phyloP scores from a whole-genome alignment of 2,113 vertebrate genomes.

The Ovis canadensis region DNA sequence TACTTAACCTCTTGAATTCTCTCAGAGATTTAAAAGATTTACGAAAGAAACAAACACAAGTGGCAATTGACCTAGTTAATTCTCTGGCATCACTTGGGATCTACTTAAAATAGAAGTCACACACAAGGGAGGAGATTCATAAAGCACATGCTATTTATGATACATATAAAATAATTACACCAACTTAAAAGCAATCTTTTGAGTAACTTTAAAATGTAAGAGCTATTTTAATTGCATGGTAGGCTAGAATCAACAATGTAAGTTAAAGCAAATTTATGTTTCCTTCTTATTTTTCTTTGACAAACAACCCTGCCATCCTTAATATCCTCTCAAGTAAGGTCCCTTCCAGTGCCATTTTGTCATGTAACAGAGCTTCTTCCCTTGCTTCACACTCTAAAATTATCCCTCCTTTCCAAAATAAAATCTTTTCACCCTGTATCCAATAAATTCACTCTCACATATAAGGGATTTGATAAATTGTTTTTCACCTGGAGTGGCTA shows the following conservation, averaged over 20 bases:
- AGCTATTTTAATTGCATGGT: not conserved
- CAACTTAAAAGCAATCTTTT: not conserved
- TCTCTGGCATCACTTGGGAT: not conserved
- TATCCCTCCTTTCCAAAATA: not conserved
- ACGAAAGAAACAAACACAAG: not conserved
- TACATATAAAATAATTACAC: not conserved
- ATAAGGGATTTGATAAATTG: not conserved
- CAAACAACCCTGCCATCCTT: not conserved
- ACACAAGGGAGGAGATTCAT: not conserved
- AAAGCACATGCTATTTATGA: not conserved
- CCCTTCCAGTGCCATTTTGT: not conserved
- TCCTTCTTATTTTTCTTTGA: not conserved
- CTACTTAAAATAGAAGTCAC: not conserved
- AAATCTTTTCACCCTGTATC: not conserved
- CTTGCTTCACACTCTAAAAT: not conserved
- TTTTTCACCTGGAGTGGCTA: not conserved
- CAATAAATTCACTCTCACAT: not conserved
- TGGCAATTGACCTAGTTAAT: not conserved
- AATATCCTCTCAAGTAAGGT: not conserved
- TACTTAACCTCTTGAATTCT: not conserved
- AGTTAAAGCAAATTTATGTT: not conserved
- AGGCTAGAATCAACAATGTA: not conserved
- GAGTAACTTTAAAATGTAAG: not conserved
- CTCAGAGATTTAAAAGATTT: not conserved
- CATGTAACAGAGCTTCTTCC: not conserved